phyloP scores from a whole-genome alignment of 2,113 vertebrate species.

The Carettochelys insculpta region DNA sequence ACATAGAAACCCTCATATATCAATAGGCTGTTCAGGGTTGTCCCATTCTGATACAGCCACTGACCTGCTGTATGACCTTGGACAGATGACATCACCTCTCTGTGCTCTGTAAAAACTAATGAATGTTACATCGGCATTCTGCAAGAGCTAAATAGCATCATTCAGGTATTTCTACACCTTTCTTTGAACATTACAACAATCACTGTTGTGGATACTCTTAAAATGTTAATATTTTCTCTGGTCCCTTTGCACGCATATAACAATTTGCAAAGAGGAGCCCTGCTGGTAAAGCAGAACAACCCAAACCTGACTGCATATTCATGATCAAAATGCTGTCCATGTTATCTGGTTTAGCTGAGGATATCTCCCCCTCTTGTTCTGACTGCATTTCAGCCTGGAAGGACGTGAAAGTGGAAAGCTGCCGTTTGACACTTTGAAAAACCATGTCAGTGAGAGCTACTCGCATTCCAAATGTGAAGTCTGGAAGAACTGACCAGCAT shows the following conservation, averaged over 20 bases:
- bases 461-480: too few relatives aligned
- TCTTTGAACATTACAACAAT: neutral
- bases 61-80: neutral
- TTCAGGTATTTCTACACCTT: neutral
- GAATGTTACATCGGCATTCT: neutral
- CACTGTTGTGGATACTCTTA: neutral
- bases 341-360: neutral
- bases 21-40: fast-evolving
- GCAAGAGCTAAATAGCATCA: neutral
- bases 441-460: neutral
- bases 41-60: neutral
- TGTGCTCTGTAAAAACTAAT: neutral
- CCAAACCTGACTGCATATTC: neutral
- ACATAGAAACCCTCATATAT: neutral
- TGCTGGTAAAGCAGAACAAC: neutral
- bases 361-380: neutral
- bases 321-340: neutral
- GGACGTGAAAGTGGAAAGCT: neutral
- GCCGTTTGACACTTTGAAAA: neutral
- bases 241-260: neutral
- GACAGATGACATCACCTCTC: neutral
- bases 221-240: neutral
- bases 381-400: neutral
- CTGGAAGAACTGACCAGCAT: neutral
- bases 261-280: neutral